These are phyloP conservation scores for Myzus persicae DNA, from an alignment of 1,140 invertebrate genomes.

Conservation along the genomic window DNA sequence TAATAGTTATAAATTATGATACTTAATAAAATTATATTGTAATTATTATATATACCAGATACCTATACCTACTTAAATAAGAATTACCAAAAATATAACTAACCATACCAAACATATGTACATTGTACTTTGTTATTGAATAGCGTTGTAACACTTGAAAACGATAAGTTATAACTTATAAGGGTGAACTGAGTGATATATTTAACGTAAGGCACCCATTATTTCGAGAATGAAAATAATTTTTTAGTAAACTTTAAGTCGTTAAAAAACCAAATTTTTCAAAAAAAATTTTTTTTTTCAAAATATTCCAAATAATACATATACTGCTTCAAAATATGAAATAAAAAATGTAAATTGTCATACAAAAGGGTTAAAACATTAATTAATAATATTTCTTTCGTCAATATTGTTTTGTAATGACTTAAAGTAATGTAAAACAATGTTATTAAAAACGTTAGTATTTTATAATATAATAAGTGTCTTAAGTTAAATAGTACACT, in stretches of 20 bases:
- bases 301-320: not conserved
- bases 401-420: too few species aligned
- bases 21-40: not conserved
- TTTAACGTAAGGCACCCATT: too few species aligned
- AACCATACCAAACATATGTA: not conserved
- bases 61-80: not conserved
- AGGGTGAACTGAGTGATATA: not conserved
- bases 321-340: not conserved
- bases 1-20: not conserved
- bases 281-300: not conserved
- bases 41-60: too few species aligned
- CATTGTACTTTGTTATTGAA: not conserved
- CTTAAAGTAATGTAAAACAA: too few species aligned
- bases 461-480: not conserved
- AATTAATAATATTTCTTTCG: too few species aligned
- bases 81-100: not conserved
- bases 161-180: too few species aligned
- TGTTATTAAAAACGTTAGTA: too few species aligned
- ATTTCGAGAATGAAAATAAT: not conserved
- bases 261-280: not conserved
- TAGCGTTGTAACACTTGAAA: not conserved
- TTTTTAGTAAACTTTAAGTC: not conserved
- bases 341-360: not conserved
- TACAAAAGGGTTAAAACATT: not conserved
- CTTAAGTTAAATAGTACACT: not conserved